A percentile compares a stretch with the other conserved stretches of the same genome.
Evolutionary conservation across 2,797 vertebrate genomes (phyloP).

Genomic region (Acanthurus tractus): DNA sequence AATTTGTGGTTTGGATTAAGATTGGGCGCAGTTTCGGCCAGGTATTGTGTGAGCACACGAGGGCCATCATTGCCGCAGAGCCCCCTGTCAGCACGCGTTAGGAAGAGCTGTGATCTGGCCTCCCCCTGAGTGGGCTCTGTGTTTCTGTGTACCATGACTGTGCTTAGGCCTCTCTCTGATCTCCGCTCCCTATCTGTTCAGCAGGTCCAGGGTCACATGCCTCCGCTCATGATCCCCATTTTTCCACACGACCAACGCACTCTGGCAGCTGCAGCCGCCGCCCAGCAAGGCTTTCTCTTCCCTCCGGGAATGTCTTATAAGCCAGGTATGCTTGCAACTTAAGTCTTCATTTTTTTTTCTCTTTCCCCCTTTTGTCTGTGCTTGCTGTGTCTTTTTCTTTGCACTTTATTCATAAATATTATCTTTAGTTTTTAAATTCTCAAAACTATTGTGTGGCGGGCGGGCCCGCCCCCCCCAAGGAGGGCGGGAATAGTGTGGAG

Average conservation of each 20-base stretch:
- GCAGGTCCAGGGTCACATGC: constrained; percentile 99
- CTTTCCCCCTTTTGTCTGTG: neutral
- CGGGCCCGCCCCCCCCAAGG: too few relatives aligned
- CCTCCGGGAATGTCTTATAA: constrained; percentile 99
- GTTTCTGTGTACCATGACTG: constrained; percentile 73
- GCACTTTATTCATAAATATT: constrained; percentile 2
- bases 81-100: constrained; percentile 90
- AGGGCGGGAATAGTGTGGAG: too few relatives aligned
- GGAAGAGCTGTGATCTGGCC: constrained; percentile 93
- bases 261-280: constrained; percentile 97
- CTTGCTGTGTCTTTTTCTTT: constrained; percentile 11
- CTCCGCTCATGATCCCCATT: constrained; percentile 99
- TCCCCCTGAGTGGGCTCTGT: constrained; percentile 69
- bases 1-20: constrained; percentile 85
- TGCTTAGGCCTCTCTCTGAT: constrained; percentile 91
- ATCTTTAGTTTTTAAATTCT: neutral
- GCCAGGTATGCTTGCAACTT: constrained; percentile 90
- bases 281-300: constrained; percentile 99
- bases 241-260: constrained; percentile 99
- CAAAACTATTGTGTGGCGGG: neutral
- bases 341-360: constrained; percentile 42
- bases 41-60: constrained; percentile 84
- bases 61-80: constrained; percentile 81
- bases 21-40: constrained; percentile 71
- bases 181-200: constrained; percentile 96